Evolutionary conservation across 2,888 invertebrate species (phyloP).

Genomic region (Watsonalla cultraria): DNA sequence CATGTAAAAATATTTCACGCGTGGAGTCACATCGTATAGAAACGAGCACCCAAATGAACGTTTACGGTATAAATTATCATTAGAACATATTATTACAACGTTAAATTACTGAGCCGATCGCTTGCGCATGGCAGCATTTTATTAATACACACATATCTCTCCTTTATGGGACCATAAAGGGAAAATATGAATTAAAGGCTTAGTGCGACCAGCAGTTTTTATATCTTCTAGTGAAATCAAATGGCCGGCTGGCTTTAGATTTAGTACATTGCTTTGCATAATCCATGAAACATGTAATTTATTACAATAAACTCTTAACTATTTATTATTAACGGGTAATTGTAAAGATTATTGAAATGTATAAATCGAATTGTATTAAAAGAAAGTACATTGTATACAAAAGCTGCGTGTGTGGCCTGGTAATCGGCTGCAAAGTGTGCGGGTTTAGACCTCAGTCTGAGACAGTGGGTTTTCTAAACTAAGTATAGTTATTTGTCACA

Average conservation of each 20-base stretch:
- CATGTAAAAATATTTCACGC: too few relatives aligned
- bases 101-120: neutral
- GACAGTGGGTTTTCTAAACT: too few relatives aligned
- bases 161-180: neutral
- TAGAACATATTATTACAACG: neutral
- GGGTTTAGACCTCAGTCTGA: too few relatives aligned
- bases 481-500: too few relatives aligned
- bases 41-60: neutral
- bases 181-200: neutral
- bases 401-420: too few relatives aligned
- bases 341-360: neutral
- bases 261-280: conserved; percentile 4
- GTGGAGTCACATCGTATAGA: neutral
- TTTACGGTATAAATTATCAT: neutral
- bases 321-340: neutral
- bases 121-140: neutral
- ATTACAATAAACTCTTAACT: neutral
- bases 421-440: too few relatives aligned
- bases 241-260: neutral
- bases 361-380: conserved; percentile 7
- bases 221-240: neutral
- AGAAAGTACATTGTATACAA: neutral
- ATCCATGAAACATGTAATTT: conserved; percentile 3
- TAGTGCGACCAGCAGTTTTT: neutral
- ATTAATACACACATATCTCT: neutral